phyloP scores from a whole-genome alignment of 2,113 vertebrate genomes.

The Epinephelus lanceolatus region DNA sequence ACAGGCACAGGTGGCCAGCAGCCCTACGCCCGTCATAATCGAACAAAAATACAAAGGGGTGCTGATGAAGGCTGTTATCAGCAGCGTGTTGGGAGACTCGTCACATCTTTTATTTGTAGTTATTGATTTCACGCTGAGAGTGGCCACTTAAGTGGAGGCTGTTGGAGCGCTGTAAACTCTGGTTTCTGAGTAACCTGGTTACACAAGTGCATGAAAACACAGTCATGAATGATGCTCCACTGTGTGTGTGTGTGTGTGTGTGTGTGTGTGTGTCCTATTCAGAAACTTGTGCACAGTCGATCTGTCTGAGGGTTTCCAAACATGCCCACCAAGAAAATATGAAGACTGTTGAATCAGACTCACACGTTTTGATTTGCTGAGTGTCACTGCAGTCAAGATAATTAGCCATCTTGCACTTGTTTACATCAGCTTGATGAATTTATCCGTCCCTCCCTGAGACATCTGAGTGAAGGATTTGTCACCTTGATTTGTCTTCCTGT shows the following conservation, averaged over 20 bases:
- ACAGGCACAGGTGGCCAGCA: background rate
- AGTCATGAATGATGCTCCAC: background rate
- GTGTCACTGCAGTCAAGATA: background rate
- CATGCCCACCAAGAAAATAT: background rate
- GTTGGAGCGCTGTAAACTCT: background rate
- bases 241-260: too few species aligned
- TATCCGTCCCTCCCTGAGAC: background rate
- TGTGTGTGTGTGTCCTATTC: too few species aligned
- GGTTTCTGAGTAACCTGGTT: background rate
- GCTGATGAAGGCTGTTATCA: background rate
- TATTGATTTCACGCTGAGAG: background rate
- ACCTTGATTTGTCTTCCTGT: constrained; percentile 14
- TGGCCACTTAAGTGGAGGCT: background rate
- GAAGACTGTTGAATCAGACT: background rate
- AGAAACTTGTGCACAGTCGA: background rate
- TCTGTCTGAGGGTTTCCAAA: background rate
- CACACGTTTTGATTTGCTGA: background rate
- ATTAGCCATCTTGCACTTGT: constrained; percentile 1
- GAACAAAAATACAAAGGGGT: background rate
- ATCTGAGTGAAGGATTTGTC: background rate
- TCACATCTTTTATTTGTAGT: background rate
- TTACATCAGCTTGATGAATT: constrained; percentile 10
- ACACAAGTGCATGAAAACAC: background rate
- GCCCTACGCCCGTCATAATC: background rate
- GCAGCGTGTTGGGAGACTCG: background rate